Base-by-base conservation (phyloP, 2,113 vertebrate species). In the Plecotus auritus region DNA sequence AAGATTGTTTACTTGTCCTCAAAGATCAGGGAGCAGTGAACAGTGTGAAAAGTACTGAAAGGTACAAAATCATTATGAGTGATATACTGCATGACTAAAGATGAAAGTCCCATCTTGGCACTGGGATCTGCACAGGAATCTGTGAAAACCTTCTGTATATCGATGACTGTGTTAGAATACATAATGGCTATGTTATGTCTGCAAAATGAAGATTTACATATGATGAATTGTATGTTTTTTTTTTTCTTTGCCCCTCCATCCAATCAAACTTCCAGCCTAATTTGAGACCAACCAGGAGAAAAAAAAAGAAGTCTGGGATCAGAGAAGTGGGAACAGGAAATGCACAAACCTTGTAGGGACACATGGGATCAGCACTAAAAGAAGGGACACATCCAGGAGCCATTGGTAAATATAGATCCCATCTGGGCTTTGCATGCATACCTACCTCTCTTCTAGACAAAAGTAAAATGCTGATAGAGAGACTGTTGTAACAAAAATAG, bases 1-100 rank as follows among this genome's bases (percentile, higher is more conserved):
- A 95, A 95, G 96, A 94, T 35, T 93, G 85, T 95, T 94, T 96
- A 70, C 92, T 95, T 89, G 73, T 87, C 80, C 80, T 86, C 61
- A 72, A 96, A 95, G 94, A 97, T 96, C 69, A 94, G 88, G 90
- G 88, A 92, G 73, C 78, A 81, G 69, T 22, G 77, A 97, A 95
- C 94, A 97, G 95, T 93, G 47, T 96, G 93, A 97, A 97, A 93
- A 94, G 82, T 37, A 78, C 23, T n/a, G 30, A 93, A 80, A 32
- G 70, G 66, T 82, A 88, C 92, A 96, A 88, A 91, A 73, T 88
- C 93, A 92, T 97, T 94, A 94, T 12, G 40, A 94, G 47, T 92
- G 92, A 96, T 66, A 80, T 12, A 92, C 13, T 76, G 37, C n/a
- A 69, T 0, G 1, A 22, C 72, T 40, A 16, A 51, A 82, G 91